Base-by-base conservation (phyloP, 2,797 vertebrate genomes). In the Macroramphosus scolopax region DNA sequence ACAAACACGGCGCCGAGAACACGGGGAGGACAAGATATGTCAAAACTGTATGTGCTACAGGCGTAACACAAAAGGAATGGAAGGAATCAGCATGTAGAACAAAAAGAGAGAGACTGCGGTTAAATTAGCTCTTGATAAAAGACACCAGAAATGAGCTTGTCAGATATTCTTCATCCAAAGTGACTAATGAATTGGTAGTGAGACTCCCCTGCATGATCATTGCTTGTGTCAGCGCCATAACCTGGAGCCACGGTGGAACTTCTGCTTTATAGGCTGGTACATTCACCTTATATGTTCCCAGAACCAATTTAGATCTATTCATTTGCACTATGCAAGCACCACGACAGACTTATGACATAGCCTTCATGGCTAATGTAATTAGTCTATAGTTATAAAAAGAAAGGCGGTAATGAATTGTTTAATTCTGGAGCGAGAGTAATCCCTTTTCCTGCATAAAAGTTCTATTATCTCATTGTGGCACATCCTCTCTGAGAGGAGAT, bases 311-410 rank as follows among this genome's bases (percentile, higher is more conserved):
- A 68, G 60, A 47, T 68, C 62, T 52, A 82, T 85, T 80, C 69
- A 78, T 81, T 81, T 77, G 28, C 63, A 61, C 77, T 65, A 77
- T 70, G 70, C 72, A 84, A 80, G 72, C 75, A 76, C 68, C 49
- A 20, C 25, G 70, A 74, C 75, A 74, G 77, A 73, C 77, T 83
- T 77, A 73, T 81, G 75, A 76, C 69, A 83, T 61, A 74, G 63
- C 66, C 75, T 74, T 80, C 63, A 51, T 36, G 70, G 67, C 72
- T 74, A 75, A 78, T 80, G 58, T 82, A 84, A 86, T 86, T 86
- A 87, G 80, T 78, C 77, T 72, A 48, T 68, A 81, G 82, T 83
- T 87, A 84, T 84, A 85, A 86, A 87, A 86, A 77, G 82, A 83
- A 83, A 78, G 69, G 66, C 59, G 4, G 72, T 77, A 82, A 87